phyloP scores from a whole-genome alignment of 2,888 invertebrate genomes.

The Plutella xylostella region DNA sequence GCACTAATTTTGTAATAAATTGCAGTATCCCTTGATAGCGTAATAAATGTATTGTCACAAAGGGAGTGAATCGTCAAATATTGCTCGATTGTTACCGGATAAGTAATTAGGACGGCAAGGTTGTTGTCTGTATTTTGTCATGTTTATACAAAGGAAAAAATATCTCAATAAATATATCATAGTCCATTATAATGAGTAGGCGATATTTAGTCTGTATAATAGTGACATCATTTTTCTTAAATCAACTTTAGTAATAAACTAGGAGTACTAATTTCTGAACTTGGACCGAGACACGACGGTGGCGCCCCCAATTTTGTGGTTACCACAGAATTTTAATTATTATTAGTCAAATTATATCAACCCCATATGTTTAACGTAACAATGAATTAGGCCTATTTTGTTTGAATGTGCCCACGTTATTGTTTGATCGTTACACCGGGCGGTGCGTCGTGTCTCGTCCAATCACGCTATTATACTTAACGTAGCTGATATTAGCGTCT shows the following conservation, averaged over 20 bases:
- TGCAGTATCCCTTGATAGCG: slow-evolving; percentile 38
- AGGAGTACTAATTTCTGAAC: slow-evolving; percentile 56
- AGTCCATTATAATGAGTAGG: slow-evolving; percentile 66
- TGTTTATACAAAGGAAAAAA: slow-evolving; percentile 63
- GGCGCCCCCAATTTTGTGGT: slow-evolving; percentile 35
- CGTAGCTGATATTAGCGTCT: slow-evolving; percentile 62
- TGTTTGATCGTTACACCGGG: slow-evolving; percentile 22
- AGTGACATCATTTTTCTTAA: slow-evolving; percentile 53
- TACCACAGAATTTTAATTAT: neutral
- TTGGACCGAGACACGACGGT: slow-evolving; percentile 54
- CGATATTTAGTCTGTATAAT: slow-evolving; percentile 47
- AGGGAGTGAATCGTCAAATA: slow-evolving; percentile 57
- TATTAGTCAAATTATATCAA: slow-evolving; percentile 48
- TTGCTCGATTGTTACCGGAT: slow-evolving; percentile 65
- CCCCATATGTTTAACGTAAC: slow-evolving; percentile 45
- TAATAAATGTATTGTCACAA: slow-evolving; percentile 53
- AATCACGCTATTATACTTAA: slow-evolving; percentile 54
- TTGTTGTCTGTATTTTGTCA: slow-evolving; percentile 64
- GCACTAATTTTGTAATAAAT: slow-evolving; percentile 26
- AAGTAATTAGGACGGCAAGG: slow-evolving; percentile 55
- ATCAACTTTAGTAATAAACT: slow-evolving; percentile 53
- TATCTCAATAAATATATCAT: slow-evolving; percentile 63
- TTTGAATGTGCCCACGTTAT: slow-evolving; percentile 30
- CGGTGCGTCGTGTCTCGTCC: slow-evolving; percentile 54
- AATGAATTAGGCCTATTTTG: slow-evolving; percentile 63